Evolutionary conservation across 1,140 invertebrate genomes (phyloP).

Genomic region (Microplitis demolitor): DNA sequence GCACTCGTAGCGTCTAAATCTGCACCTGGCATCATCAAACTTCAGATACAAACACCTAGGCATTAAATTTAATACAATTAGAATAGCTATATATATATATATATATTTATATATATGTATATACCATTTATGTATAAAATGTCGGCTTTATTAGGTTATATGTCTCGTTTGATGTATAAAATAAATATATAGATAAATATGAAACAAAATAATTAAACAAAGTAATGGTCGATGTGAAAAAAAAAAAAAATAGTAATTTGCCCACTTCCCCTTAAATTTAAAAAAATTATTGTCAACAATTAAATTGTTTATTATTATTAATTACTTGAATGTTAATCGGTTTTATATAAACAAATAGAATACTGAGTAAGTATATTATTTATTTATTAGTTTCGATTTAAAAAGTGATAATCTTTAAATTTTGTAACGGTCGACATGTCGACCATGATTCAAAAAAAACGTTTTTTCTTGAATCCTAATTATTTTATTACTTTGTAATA

Average conservation of each 20-base stretch:
- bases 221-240: too few relatives aligned
- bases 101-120: too few relatives aligned
- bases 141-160: background rate
- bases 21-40: slow-evolving; percentile 37
- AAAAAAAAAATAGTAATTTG: too few relatives aligned
- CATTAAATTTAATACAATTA: background rate
- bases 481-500: background rate
- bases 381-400: background rate
- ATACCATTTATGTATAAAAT: background rate
- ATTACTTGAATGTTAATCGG: too few relatives aligned
- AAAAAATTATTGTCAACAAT: too few relatives aligned
- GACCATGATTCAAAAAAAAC: background rate
- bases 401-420: background rate
- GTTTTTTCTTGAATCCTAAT: background rate
- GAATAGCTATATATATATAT: background rate
- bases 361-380: background rate
- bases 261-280: too few relatives aligned
- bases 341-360: too few relatives aligned
- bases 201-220: too few relatives aligned
- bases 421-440: slow-evolving; percentile 1
- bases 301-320: too few relatives aligned
- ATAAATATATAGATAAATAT: too few relatives aligned
- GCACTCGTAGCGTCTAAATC: slow-evolving; percentile 20
- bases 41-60: background rate
- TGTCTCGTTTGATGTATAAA: too few relatives aligned